Evolutionary conservation across 1,140 invertebrate genomes (phyloP).

Genomic region (Nixonia krombeini): DNA sequence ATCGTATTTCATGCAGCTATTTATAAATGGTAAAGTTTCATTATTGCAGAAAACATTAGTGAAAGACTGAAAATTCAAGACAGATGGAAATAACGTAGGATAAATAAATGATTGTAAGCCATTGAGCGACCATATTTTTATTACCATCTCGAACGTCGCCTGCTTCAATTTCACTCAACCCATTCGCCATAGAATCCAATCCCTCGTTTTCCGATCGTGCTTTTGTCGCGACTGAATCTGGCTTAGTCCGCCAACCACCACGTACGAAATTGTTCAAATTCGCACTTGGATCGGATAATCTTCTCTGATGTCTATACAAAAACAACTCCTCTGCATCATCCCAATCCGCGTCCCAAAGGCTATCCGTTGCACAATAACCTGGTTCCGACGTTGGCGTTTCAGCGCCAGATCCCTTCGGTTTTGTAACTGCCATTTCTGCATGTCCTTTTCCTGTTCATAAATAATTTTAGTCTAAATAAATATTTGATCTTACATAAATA

Average conservation of each 20-base stretch:
- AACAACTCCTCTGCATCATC: constrained; percentile 89
- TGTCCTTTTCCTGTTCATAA: constrained; percentile 84
- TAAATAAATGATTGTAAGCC: not conserved
- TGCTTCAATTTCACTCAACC: constrained; percentile 92
- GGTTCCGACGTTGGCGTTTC: constrained; percentile 97
- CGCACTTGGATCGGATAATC: constrained; percentile 93
- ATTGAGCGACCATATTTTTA: not conserved
- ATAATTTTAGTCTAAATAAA: not conserved
- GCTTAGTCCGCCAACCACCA: constrained; percentile 83
- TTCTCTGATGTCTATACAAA: constrained; percentile 84
- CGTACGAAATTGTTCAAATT: constrained; percentile 92
- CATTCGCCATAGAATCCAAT: constrained; percentile 85
- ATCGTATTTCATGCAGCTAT: no score
- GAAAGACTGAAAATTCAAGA: no score
- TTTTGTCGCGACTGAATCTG: constrained; percentile 74
- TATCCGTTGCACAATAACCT: constrained; percentile 84
- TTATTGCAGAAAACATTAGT: no score
- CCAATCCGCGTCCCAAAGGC: constrained; percentile 88
- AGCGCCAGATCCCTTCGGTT: constrained; percentile 89
- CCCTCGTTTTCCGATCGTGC: constrained; percentile 94
- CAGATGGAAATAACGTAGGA: not conserved
- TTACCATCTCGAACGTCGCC: constrained; percentile 94
- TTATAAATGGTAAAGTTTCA: no score
- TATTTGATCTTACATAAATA: constrained; percentile 1
- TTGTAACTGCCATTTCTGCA: constrained; percentile 97